A percentile compares a stretch with the other conserved stretches of the same genome.
Conservation (phyloP, 2,113 vertebrate species). For the Lontra canadensis region DNA sequence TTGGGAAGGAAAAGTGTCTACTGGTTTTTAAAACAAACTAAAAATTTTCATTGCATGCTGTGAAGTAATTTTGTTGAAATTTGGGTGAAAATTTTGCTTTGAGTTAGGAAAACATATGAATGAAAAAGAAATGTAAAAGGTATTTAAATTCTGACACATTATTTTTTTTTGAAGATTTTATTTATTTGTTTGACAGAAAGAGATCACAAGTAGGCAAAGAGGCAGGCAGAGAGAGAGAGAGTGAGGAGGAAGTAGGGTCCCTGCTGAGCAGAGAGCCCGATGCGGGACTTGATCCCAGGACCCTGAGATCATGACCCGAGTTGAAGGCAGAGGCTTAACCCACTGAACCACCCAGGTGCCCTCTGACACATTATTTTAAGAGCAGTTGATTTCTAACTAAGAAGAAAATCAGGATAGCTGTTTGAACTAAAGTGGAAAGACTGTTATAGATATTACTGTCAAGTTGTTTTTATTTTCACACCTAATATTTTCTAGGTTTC, state of each 20-base stretch:
- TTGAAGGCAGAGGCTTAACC: no score
- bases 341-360: no score
- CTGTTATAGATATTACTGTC: neutral
- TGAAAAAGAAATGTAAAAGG: neutral
- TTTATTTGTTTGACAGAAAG: no score
- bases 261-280: no score
- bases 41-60: neutral
- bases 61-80: slow-evolving; percentile 20
- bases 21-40: slow-evolving; percentile 3
- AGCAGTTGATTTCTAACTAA: neutral
- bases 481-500: neutral
- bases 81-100: neutral
- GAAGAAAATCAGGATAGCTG: neutral
- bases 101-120: neutral
- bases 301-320: no score
- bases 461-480: neutral
- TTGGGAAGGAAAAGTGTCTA: neutral
- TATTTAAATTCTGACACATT: neutral
- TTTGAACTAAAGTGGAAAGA: neutral
- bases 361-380: neutral
- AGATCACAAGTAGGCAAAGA: no score
- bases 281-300: no score
- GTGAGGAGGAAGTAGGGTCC: no score
- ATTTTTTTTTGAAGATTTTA: neutral
- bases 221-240: no score